phyloP scores from a whole-genome alignment of 2,113 vertebrate genomes.

The Gambusia holbrooki region DNA sequence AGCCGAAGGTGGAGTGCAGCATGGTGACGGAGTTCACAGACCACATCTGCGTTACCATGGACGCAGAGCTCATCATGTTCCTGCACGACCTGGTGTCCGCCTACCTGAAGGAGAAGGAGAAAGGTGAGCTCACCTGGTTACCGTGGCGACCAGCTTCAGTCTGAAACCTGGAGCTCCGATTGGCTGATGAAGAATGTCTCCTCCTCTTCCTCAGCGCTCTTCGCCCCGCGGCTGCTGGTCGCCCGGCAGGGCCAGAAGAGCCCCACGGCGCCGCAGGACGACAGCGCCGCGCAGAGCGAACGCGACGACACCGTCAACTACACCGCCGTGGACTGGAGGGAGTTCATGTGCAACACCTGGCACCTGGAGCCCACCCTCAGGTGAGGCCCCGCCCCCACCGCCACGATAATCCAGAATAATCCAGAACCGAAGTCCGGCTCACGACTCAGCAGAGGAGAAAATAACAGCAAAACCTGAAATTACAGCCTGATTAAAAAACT shows the following conservation, averaged over 20 bases:
- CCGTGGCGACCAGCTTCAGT: too few relatives aligned
- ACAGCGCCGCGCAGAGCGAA: slow-evolving; percentile 82
- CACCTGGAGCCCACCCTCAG: slow-evolving; percentile 96
- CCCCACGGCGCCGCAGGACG: slow-evolving; percentile 86
- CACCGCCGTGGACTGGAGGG: slow-evolving; percentile 97
- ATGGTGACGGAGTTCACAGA: slow-evolving; percentile 99
- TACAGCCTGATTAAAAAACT: too few relatives aligned
- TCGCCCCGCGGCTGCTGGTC: slow-evolving; percentile 88
- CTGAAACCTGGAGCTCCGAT: neutral
- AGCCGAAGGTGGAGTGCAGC: slow-evolving; percentile 97
- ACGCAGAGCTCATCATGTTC: slow-evolving; percentile 98
- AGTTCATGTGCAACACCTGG: slow-evolving; percentile 99
- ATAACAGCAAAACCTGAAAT: too few relatives aligned
- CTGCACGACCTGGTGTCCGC: slow-evolving; percentile 97
- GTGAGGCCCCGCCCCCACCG: slow-evolving; percentile 67
- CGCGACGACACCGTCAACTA: slow-evolving; percentile 90
- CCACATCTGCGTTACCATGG: slow-evolving; percentile 99
- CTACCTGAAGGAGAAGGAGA: slow-evolving; percentile 98
- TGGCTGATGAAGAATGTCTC: neutral
- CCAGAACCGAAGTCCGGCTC: too few relatives aligned
- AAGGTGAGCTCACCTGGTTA: slow-evolving; percentile 79
- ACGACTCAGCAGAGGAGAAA: too few relatives aligned
- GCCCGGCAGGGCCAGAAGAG: slow-evolving; percentile 93
- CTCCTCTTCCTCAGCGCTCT: slow-evolving; percentile 82
- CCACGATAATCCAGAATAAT: too few relatives aligned